Evolutionary conservation across 2,888 invertebrate species (phyloP).

Genomic region (Syritta pipiens): DNA sequence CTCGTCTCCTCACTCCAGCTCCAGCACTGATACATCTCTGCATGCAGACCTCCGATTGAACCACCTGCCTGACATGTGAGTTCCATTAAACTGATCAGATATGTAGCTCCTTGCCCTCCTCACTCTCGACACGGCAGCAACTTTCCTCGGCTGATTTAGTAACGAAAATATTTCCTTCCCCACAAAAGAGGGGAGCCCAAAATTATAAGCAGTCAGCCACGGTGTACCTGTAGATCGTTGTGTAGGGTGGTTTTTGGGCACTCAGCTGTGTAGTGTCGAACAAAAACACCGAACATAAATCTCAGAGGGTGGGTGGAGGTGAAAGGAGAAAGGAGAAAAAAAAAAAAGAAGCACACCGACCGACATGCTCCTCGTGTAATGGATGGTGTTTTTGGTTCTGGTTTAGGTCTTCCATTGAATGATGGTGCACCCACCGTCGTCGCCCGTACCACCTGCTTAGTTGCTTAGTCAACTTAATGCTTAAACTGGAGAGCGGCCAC

Average conservation of each 20-base stretch:
- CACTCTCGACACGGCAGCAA: neutral
- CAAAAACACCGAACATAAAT: constrained; percentile 53
- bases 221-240: constrained; percentile 49
- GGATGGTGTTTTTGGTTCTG: constrained; percentile 59
- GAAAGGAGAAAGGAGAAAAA: no score
- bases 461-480: constrained; percentile 57
- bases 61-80: constrained; percentile 45
- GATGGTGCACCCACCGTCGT: constrained; percentile 55
- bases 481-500: constrained; percentile 40
- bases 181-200: constrained; percentile 3
- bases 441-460: constrained; percentile 49
- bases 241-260: constrained; percentile 16
- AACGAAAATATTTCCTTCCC: constrained; percentile 8
- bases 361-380: constrained; percentile 52
- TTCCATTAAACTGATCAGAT: constrained; percentile 62
- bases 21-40: neutral
- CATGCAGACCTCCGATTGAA: neutral
- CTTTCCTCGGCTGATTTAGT: constrained; percentile 10
- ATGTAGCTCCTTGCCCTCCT: neutral
- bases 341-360: constrained; percentile 1
- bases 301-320: no score
- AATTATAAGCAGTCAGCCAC: constrained; percentile 41
- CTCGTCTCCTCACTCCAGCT: neutral
- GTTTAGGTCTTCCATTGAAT: constrained; percentile 57
- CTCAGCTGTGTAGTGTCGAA: constrained; percentile 38